Evolutionary conservation across 1,140 invertebrate species (phyloP).

Genomic region (Himalopsyche phryganea): DNA sequence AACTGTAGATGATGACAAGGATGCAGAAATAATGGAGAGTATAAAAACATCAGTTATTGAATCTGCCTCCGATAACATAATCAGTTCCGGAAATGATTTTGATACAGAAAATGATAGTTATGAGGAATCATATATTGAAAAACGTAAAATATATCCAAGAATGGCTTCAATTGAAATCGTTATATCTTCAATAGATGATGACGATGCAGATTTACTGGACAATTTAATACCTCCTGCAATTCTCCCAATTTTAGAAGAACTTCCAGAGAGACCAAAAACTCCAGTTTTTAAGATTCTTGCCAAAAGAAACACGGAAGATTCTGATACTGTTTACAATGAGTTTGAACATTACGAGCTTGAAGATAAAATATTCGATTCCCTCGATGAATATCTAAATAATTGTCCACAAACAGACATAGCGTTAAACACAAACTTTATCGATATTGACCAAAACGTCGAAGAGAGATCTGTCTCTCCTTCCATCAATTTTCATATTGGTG

Average conservation of each 20-base stretch:
- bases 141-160: not conserved
- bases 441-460: not conserved
- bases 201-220: constrained; percentile 17
- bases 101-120: too few species aligned
- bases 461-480: constrained; percentile 31
- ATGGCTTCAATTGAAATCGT: constrained; percentile 25
- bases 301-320: constrained; percentile 34
- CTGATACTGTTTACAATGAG: constrained; percentile 38
- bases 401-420: constrained; percentile 12
- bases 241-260: constrained; percentile 7
- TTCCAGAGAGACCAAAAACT: constrained; percentile 37
- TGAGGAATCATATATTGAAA: not conserved
- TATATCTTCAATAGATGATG: constrained; percentile 32
- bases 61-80: too few species aligned
- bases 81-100: not conserved
- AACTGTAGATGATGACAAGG: not conserved
- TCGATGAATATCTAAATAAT: constrained; percentile 35
- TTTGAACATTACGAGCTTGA: constrained; percentile 26
- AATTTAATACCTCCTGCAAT: not conserved
- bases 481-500: constrained; percentile 49
- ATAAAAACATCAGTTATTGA: too few species aligned
- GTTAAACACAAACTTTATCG: not conserved
- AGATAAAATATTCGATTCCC: constrained; percentile 19
- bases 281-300: constrained; percentile 44
- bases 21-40: not conserved